phyloP scores from a whole-genome alignment of 1,140 invertebrate species.

The Dolichoris vasculosae region DNA sequence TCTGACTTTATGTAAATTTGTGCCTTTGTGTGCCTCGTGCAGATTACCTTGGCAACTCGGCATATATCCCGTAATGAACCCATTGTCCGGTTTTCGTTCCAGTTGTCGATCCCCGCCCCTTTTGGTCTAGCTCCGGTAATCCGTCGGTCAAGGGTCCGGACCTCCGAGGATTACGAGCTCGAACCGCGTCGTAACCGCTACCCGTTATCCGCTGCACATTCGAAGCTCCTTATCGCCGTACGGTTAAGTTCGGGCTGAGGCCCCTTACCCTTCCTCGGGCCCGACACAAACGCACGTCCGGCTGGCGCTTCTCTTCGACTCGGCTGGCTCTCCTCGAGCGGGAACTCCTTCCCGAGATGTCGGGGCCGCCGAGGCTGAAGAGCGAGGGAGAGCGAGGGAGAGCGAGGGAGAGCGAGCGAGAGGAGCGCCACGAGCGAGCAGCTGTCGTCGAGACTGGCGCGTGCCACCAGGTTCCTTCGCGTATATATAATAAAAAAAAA shows the following conservation, averaged over 20 bases:
- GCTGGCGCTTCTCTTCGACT: slow-evolving; percentile 13
- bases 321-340: neutral
- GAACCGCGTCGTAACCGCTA: neutral
- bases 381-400: neutral
- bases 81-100: neutral
- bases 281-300: neutral
- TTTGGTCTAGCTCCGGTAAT: neutral
- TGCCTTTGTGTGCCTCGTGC: neutral
- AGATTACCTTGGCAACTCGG: neutral
- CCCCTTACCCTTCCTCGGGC: neutral
- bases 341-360: neutral
- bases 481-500: slow-evolving; percentile 22
- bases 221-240: neutral
- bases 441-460: slow-evolving; percentile 71
- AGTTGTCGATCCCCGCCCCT: neutral
- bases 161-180: neutral
- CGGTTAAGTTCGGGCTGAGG: neutral
- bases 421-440: slow-evolving; percentile 62
- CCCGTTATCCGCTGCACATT: neutral
- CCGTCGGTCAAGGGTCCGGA: neutral
- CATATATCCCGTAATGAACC: neutral
- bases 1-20: neutral
- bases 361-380: neutral
- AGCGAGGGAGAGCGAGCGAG: neutral
- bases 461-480: slow-evolving; percentile 71